Evolutionary conservation across 2,888 invertebrate species (phyloP).

Genomic region (Bellardia bayeri): DNA sequence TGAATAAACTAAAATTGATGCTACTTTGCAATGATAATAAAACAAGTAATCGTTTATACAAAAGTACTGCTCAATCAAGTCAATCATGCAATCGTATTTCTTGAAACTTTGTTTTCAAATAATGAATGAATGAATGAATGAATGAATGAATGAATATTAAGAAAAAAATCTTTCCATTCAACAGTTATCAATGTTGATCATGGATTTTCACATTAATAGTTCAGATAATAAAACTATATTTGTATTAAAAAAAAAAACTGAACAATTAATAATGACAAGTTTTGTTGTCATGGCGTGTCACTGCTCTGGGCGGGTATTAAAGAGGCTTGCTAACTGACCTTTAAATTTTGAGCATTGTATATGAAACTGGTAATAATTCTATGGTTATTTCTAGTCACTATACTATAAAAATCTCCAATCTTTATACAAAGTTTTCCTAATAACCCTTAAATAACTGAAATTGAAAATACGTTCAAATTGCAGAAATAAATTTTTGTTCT

Average conservation of each 20-base stretch:
- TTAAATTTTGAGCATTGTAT: neutral
- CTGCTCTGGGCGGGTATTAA: neutral
- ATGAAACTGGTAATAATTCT: neutral
- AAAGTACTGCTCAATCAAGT: neutral
- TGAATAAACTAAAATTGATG: constrained; percentile 52
- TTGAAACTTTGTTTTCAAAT: constrained; percentile 27
- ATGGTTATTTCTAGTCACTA: too few relatives aligned
- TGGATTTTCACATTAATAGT: constrained; percentile 49
- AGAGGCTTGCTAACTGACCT: neutral
- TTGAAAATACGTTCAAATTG: too few relatives aligned
- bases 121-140: neutral
- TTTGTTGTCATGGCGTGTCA: constrained; percentile 7
- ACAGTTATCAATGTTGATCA: constrained; percentile 29
- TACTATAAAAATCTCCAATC: too few relatives aligned
- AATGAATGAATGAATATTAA: too few relatives aligned
- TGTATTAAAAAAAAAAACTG: neutral
- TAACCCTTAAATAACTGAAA: too few relatives aligned
- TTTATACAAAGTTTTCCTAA: neutral
- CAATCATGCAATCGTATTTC: constrained; percentile 15
- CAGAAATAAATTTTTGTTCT: too few relatives aligned
- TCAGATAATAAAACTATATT: neutral
- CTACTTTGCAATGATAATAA: constrained; percentile 29
- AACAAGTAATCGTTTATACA: constrained; percentile 32
- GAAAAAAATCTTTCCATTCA: constrained; percentile 28
- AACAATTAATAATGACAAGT: neutral